Conservation (phyloP, 2,113 vertebrate species). For the Platichthys flesus region DNA sequence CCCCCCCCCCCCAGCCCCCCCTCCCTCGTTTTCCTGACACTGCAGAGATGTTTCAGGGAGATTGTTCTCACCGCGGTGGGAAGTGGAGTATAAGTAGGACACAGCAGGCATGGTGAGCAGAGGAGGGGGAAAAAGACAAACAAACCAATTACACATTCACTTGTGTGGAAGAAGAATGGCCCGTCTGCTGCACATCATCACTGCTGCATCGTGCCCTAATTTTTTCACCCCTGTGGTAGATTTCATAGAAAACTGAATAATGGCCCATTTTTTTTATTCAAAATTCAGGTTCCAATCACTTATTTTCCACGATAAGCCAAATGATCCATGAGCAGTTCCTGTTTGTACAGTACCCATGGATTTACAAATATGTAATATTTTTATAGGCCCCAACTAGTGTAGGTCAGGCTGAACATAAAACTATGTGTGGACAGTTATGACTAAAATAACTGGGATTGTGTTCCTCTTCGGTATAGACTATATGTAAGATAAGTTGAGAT, state of each 20-base stretch:
- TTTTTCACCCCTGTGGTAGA: conserved; percentile 6
- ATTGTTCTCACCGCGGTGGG: no score
- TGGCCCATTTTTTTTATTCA: background rate
- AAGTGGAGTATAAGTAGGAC: conserved; percentile 36
- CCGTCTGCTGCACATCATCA: conserved; percentile 3
- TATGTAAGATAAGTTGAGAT: no score
- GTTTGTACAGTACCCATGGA: background rate
- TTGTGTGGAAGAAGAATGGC: conserved; percentile 16
- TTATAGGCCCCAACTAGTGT: no score
- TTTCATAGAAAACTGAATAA: background rate
- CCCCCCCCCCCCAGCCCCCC: no score
- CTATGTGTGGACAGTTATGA: no score
- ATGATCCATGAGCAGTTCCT: background rate
- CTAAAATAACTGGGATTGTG: no score
- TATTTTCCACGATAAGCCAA: background rate
- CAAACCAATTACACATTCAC: conserved; percentile 49
- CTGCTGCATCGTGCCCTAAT: conserved; percentile 10
- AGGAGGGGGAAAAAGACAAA: conserved; percentile 32
- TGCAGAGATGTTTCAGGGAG: conserved; percentile 50
- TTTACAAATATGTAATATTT: no score
- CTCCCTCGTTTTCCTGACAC: background rate
- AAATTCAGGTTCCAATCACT: background rate
- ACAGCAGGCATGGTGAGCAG: conserved; percentile 34
- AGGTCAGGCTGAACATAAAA: no score
- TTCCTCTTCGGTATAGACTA: no score